Conservation (phyloP, 2,113 vertebrate genomes). For the Gasterosteus aculeatus region DNA sequence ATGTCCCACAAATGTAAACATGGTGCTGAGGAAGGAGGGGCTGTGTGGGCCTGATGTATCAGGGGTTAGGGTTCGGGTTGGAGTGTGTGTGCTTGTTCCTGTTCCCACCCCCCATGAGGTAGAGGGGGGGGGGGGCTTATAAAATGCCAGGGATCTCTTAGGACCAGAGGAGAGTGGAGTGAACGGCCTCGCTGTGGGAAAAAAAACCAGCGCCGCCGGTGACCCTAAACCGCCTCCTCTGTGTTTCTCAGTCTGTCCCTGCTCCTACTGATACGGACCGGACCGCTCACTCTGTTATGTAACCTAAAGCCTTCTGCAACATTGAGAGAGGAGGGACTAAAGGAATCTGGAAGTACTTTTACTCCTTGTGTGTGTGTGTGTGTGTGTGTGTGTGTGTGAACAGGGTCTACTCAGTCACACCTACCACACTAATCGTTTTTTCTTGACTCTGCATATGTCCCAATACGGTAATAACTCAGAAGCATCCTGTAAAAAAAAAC, state of each 20-base stretch:
- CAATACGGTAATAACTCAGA: constrained; percentile 18
- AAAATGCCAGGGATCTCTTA: constrained; percentile 50
- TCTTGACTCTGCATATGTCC: constrained; percentile 3
- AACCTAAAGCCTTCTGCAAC: constrained; percentile 46
- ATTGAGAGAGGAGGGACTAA: constrained; percentile 25
- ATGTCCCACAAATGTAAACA: constrained; percentile 70
- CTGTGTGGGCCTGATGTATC: constrained; percentile 1
- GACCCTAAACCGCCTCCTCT: constrained; percentile 59
- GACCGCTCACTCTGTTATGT: constrained; percentile 44
- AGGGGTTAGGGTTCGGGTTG: constrained; percentile 16
- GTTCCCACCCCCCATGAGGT: constrained; percentile 10
- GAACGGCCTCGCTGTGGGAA: constrained; percentile 71
- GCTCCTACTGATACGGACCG: constrained; percentile 39
- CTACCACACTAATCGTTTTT: constrained; percentile 1
- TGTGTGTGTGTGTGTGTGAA: constrained; percentile 1
- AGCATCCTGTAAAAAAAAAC: neutral
- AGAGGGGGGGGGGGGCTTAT: neutral
- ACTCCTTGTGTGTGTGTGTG: constrained; percentile 20
- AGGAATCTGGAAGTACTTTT: constrained; percentile 36
- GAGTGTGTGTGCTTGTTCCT: constrained; percentile 38
- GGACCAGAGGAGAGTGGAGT: constrained; percentile 40
- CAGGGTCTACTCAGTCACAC: constrained; percentile 42
- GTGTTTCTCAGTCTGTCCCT: constrained; percentile 46
- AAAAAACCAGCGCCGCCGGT: constrained; percentile 42
- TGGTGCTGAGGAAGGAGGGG: constrained; percentile 24